Percentiles rank a stretch among this genome's conserved stretches.
Conservation (phyloP, 2,113 vertebrate genomes). For the Megaleporinus macrocephalus region DNA sequence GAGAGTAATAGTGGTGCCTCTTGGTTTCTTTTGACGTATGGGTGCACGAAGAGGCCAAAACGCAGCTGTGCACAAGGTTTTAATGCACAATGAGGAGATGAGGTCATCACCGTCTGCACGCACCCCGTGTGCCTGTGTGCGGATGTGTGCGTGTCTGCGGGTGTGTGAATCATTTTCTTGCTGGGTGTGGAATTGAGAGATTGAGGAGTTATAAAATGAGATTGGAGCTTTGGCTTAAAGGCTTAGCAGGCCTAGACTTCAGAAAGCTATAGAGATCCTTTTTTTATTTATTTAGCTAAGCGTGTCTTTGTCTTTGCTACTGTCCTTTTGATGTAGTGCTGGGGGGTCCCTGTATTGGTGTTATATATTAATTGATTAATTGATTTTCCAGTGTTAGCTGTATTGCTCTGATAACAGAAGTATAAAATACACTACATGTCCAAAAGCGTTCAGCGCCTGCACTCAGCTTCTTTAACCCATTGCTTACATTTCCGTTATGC, state of each 20-base stretch:
- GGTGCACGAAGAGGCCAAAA: not conserved
- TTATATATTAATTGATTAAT: no score
- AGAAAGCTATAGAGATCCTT: slow-evolving; percentile 11
- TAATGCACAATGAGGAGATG: not conserved
- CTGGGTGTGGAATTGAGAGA: slow-evolving; percentile 46
- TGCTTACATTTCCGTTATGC: no score
- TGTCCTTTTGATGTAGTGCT: not conserved
- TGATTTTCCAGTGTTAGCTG: no score
- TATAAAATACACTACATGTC: no score
- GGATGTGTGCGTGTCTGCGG: not conserved
- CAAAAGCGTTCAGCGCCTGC: no score
- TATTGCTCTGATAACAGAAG: slow-evolving; percentile 3
- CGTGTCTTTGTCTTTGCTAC: not conserved
- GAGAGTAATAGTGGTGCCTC: not conserved
- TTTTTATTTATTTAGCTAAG: not conserved
- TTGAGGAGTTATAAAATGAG: slow-evolving; percentile 47
- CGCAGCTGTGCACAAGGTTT: slow-evolving; percentile 2
- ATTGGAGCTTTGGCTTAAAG: slow-evolving; percentile 50
- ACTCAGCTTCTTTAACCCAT: no score
- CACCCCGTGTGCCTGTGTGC: slow-evolving; percentile 17
- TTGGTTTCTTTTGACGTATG: not conserved
- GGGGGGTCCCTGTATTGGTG: no score
- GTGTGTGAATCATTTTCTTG: not conserved
- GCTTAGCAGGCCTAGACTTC: slow-evolving; percentile 58
- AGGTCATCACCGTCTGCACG: not conserved